Conservation (phyloP, 2,797 vertebrate species). For the Coregonus ussuriensis region DNA sequence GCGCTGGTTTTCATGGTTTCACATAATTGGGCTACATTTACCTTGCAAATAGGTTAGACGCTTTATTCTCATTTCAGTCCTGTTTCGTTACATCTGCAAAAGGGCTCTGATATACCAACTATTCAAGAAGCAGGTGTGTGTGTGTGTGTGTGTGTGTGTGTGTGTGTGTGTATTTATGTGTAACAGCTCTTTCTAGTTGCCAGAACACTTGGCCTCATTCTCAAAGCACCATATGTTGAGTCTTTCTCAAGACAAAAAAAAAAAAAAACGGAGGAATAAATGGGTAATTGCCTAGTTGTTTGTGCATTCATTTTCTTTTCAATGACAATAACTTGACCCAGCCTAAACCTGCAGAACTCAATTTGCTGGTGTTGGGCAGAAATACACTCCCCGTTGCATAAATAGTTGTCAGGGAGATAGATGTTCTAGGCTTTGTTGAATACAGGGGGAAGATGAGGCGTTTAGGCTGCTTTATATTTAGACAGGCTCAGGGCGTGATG, state of each 20-base stretch:
- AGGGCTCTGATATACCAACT: background rate
- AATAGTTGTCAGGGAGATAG: slow-evolving; percentile 56
- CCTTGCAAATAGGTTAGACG: slow-evolving; percentile 68
- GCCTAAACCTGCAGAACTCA: slow-evolving; percentile 32
- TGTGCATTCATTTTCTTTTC: slow-evolving; percentile 52
- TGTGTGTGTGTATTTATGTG: background rate
- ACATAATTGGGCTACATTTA: slow-evolving; percentile 66
- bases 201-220: slow-evolving; percentile 59
- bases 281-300: slow-evolving; percentile 41
- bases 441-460: slow-evolving; percentile 6
- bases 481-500: background rate
- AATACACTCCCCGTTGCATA: slow-evolving; percentile 49
- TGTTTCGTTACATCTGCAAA: slow-evolving; percentile 31
- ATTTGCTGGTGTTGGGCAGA: slow-evolving; percentile 43
- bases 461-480: slow-evolving; percentile 16
- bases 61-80: slow-evolving; percentile 31
- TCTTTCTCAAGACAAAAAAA: slow-evolving; percentile 26
- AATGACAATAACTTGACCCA: slow-evolving; percentile 49
- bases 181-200: slow-evolving; percentile 28
- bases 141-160: slow-evolving; percentile 6
- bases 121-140: background rate
- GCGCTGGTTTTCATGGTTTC: slow-evolving; percentile 43
- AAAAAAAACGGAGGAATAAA: slow-evolving; percentile 21
- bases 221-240: slow-evolving; percentile 62
- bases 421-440: slow-evolving; percentile 47